These are phyloP conservation scores for Oceanodroma tethys DNA, from an alignment of 2,113 vertebrate species.

Conservation along the genomic window DNA sequence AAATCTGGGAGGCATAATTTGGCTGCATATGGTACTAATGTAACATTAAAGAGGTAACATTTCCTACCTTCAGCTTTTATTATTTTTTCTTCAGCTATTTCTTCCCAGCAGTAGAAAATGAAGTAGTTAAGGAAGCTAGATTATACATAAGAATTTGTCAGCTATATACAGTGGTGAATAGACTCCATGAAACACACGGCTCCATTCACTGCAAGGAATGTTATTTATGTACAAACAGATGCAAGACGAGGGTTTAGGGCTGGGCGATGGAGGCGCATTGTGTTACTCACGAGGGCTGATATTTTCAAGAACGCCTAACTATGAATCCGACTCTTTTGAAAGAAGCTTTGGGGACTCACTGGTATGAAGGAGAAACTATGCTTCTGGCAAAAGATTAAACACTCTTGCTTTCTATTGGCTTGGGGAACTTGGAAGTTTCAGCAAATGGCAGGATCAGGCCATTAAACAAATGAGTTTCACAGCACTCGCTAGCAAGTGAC, in stretches of 20 bases:
- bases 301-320: neutral
- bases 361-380: neutral
- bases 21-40: neutral
- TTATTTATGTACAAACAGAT: constrained; percentile 19
- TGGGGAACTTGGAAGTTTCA: neutral
- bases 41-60: neutral
- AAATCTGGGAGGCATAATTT: neutral
- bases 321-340: neutral
- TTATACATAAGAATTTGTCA: neutral
- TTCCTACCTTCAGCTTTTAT: neutral
- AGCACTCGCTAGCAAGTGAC: neutral
- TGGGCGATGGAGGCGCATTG: neutral
- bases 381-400: neutral
- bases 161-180: neutral
- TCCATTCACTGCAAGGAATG: neutral
- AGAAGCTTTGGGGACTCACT: neutral
- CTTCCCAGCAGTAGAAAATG: neutral
- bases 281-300: neutral
- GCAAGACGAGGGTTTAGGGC: neutral
- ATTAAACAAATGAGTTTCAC: neutral
- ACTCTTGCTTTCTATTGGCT: neutral
- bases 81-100: neutral
- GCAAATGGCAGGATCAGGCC: neutral
- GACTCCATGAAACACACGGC: neutral
- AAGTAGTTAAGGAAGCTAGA: neutral